Percentiles rank a stretch among this genome's conserved stretches.
phyloP scores from a whole-genome alignment of 2,888 invertebrate genomes.

The Autographa gamma region DNA sequence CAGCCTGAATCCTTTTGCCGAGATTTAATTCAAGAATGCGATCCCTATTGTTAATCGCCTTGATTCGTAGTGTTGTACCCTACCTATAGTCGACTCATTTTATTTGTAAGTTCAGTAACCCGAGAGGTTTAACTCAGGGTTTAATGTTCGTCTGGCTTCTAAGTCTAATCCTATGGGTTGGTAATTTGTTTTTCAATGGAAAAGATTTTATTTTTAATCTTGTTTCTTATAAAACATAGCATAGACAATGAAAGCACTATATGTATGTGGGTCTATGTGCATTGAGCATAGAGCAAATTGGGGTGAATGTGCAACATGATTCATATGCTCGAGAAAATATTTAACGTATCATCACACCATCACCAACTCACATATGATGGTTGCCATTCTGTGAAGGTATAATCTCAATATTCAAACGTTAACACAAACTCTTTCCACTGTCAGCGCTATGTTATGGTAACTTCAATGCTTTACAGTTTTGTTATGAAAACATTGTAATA shows the following conservation, averaged over 20 bases:
- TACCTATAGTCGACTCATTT: not conserved
- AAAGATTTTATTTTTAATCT: not conserved
- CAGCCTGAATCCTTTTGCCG: not conserved
- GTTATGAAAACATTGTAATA: not conserved
- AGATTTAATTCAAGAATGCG: not conserved
- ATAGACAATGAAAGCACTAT: not conserved
- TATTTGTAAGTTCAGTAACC: not conserved
- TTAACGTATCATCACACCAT: not conserved
- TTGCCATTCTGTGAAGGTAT: too few relatives aligned
- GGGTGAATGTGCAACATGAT: not conserved
- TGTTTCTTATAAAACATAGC: not conserved
- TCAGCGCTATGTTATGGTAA: too few relatives aligned
- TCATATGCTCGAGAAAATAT: not conserved
- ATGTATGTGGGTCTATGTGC: not conserved
- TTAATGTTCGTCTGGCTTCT: not conserved
- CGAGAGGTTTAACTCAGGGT: not conserved
- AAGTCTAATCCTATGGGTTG: conserved; percentile 1
- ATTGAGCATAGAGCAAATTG: not conserved
- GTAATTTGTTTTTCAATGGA: not conserved
- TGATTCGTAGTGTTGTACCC: not conserved
- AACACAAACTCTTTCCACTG: too few relatives aligned
- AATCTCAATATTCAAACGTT: too few relatives aligned
- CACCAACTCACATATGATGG: too few relatives aligned
- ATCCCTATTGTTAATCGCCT: not conserved
- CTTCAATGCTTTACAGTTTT: too few relatives aligned